Conservation (phyloP, 2,797 vertebrate species). For the Picus viridis region DNA sequence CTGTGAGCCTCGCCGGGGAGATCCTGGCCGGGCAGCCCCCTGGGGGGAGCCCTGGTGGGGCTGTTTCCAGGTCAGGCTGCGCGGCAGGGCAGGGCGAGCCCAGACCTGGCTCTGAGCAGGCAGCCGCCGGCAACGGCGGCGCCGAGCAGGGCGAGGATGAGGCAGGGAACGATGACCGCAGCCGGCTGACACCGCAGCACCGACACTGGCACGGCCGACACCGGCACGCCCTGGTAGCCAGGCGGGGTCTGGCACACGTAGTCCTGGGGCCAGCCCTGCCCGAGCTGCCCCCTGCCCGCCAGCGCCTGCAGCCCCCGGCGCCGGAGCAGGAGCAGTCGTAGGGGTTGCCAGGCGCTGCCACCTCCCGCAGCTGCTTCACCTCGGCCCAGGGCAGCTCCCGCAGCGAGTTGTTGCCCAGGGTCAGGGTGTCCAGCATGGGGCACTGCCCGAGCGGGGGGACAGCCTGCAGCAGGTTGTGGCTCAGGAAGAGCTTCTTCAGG, state of each 20-base stretch:
- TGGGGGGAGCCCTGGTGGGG: background rate
- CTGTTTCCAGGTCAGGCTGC: fast-evolving
- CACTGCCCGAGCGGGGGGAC: background rate
- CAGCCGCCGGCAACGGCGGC: fast-evolving
- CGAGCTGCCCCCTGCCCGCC: background rate
- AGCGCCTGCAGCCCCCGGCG: slow-evolving; percentile 27
- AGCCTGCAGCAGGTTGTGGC: slow-evolving; percentile 66
- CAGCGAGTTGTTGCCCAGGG: slow-evolving; percentile 64
- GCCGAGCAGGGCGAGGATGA: background rate
- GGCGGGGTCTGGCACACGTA: slow-evolving; percentile 46
- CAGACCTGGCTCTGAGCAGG: background rate
- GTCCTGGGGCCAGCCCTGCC: slow-evolving; percentile 60
- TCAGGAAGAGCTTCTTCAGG: slow-evolving; percentile 73
- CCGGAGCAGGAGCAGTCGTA: slow-evolving; percentile 53
- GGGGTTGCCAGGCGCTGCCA: slow-evolving; percentile 46
- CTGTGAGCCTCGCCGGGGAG: background rate
- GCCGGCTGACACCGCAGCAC: slow-evolving; percentile 30
- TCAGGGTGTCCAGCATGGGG: slow-evolving; percentile 46
- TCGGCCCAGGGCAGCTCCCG: background rate
- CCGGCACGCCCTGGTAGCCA: background rate
- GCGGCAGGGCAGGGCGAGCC: background rate
- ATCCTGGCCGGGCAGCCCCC: background rate
- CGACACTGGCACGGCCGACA: background rate
- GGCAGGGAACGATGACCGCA: background rate
- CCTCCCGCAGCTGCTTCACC: background rate